phyloP scores from a whole-genome alignment of 2,113 vertebrate species.

The Hystrix brachyura region DNA sequence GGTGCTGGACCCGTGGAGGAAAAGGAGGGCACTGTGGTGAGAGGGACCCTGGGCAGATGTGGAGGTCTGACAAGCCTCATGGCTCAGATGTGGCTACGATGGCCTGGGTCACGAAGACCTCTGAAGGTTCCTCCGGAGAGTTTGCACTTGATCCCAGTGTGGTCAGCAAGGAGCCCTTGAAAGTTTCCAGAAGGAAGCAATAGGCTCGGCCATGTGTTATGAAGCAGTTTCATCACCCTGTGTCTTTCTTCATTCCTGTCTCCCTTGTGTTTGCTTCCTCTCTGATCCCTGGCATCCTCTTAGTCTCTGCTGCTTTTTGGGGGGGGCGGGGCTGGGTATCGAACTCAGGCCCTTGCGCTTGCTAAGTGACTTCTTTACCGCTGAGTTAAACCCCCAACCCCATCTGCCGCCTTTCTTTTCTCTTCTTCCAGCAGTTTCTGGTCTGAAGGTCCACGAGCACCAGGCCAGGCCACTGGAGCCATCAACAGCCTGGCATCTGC shows the following conservation, averaged over 20 bases:
- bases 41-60: too few species aligned
- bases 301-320: neutral
- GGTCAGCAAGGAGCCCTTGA: neutral
- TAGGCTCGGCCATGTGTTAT: fast-evolving
- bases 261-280: neutral
- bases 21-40: neutral
- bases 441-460: neutral
- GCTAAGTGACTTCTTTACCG: too few species aligned
- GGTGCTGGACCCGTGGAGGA: neutral
- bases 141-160: neutral
- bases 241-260: neutral
- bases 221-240: neutral
- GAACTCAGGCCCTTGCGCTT: too few species aligned
- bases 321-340: too few species aligned
- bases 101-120: neutral
- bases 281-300: neutral
- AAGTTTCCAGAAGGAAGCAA: neutral
- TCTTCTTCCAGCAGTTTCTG: neutral
- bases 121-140: neutral
- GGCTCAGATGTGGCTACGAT: neutral
- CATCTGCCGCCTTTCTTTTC: neutral
- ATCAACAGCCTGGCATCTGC: fast-evolving
- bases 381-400: too few species aligned
- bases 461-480: neutral
- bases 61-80: neutral